These are phyloP conservation scores for Leptobrachium ailaonicum DNA, from an alignment of 2,113 vertebrate genomes.

Conservation along the genomic window DNA sequence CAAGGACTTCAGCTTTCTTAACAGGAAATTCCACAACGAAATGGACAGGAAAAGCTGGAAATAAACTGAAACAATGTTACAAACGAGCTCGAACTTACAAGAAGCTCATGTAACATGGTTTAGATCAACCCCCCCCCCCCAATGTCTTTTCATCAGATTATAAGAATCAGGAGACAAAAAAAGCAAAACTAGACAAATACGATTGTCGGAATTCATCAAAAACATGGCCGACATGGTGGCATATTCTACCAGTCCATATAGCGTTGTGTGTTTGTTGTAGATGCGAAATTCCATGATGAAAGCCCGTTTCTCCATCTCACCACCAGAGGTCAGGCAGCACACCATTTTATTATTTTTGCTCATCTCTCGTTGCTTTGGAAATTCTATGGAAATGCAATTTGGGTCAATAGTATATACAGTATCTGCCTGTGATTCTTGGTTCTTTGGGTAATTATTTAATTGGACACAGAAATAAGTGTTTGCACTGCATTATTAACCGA, in stretches of 20 bases:
- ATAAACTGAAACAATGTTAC: background rate
- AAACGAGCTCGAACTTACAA: background rate
- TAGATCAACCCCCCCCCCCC: background rate
- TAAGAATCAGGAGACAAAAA: background rate
- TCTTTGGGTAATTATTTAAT: too few relatives aligned
- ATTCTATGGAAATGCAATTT: too few relatives aligned
- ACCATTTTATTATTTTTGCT: background rate
- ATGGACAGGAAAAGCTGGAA: slow-evolving; percentile 7
- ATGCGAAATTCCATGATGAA: background rate
- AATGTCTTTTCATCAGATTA: background rate
- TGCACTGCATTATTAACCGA: too few relatives aligned
- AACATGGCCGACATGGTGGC: background rate
- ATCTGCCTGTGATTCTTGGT: too few relatives aligned
- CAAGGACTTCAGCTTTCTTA: background rate
- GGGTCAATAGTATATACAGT: too few relatives aligned
- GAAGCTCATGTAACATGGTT: background rate
- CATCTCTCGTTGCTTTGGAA: too few relatives aligned
- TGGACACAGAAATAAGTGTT: too few relatives aligned
- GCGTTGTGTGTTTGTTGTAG: background rate
- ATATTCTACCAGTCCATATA: background rate
- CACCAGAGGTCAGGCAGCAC: slow-evolving; percentile 24
- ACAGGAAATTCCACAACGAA: slow-evolving; percentile 25
- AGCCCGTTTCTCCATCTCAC: background rate
- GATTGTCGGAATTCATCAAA: background rate
- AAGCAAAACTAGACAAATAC: background rate